Percentiles rank a stretch among this genome's conserved stretches.
phyloP scores from a whole-genome alignment of 2,797 vertebrate genomes.

The Sebastes aleutianus region DNA sequence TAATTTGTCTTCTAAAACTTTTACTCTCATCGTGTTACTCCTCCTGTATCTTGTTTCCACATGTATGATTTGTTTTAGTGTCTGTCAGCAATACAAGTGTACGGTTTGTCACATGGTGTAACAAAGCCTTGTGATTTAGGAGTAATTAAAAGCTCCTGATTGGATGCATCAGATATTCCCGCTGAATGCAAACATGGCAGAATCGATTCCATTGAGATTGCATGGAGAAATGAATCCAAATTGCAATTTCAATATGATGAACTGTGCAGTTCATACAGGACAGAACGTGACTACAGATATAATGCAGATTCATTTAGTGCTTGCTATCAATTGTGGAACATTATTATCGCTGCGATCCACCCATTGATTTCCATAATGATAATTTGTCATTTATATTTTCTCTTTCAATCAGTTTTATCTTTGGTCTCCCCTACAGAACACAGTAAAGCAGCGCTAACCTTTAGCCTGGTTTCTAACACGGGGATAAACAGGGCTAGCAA shows the following conservation, averaged over 20 bases:
- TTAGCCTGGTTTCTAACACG: background rate
- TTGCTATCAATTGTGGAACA: background rate
- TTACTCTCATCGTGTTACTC: background rate
- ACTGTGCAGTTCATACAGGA: background rate
- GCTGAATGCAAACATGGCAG: background rate
- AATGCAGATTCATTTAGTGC: slow-evolving; percentile 8
- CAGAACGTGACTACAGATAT: background rate
- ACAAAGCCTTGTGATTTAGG: background rate
- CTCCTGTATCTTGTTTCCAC: too few species aligned
- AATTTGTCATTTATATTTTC: background rate
- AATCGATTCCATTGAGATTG: background rate
- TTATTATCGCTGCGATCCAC: background rate
- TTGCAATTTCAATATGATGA: slow-evolving; percentile 5
- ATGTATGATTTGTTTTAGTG: background rate
- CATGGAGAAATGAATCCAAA: background rate
- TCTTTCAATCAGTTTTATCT: background rate
- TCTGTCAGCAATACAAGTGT: background rate
- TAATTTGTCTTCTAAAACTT: too few species aligned
- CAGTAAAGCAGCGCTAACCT: background rate
- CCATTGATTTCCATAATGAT: background rate
- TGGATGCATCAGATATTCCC: background rate
- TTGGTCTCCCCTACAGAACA: background rate
- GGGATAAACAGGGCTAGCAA: slow-evolving; percentile 11
- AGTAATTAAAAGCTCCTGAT: background rate
- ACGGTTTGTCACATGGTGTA: background rate